Conservation (phyloP, 2,797 vertebrate genomes). For the Botia kubotai region DNA sequence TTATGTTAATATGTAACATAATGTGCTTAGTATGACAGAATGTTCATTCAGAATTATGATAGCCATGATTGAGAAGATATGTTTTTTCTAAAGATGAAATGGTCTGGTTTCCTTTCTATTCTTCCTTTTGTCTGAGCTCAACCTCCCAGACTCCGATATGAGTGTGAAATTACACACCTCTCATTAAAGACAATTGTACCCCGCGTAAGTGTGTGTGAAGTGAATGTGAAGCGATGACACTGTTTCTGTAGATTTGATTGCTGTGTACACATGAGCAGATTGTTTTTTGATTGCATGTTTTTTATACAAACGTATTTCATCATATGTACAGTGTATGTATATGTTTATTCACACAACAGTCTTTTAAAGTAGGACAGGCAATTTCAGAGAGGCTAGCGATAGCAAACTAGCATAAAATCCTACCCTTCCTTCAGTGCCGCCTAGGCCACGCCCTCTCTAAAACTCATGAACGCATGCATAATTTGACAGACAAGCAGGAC, state of each 20-base stretch:
- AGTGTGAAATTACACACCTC: constrained; percentile 4
- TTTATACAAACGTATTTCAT: not conserved
- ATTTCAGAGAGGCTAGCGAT: too few species aligned
- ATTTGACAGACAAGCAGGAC: too few species aligned
- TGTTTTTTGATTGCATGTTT: not conserved
- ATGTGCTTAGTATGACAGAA: not conserved
- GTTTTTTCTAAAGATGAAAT: constrained; percentile 11
- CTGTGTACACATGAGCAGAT: not conserved
- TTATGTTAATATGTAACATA: constrained; percentile 1
- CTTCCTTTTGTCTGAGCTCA: not conserved
- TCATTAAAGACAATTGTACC: not conserved
- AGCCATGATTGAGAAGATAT: not conserved
- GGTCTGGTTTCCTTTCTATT: not conserved
- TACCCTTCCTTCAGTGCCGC: too few species aligned
- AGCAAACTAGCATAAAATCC: too few species aligned
- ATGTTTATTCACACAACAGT: too few species aligned
- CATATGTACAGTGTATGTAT: too few species aligned
- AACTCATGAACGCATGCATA: too few species aligned
- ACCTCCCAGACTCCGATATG: constrained; percentile 7
- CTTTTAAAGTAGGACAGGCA: too few species aligned
- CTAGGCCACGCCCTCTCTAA: too few species aligned
- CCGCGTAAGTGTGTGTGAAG: not conserved
- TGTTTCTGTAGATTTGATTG: not conserved
- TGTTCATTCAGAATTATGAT: not conserved
- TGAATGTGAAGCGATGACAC: not conserved